A percentile compares a stretch with the other conserved stretches of the same genome.
phyloP scores from a whole-genome alignment of 2,113 vertebrate genomes.

The Rhinopomastus cyanomelas region DNA sequence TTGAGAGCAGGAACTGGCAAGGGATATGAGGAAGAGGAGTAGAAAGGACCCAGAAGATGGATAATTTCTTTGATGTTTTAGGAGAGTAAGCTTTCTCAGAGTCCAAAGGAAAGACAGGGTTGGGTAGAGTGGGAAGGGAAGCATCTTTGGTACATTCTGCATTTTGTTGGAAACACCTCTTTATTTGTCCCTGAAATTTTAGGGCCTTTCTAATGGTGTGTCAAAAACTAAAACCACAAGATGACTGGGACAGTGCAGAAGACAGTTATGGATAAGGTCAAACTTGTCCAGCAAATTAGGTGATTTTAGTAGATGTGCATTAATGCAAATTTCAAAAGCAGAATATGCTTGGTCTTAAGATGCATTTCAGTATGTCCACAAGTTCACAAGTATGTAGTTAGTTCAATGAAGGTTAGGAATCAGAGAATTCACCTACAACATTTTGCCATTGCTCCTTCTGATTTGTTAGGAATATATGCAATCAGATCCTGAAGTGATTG shows the following conservation, averaged over 20 bases:
- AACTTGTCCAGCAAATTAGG: neutral
- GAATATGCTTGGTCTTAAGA: neutral
- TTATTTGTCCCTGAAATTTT: neutral
- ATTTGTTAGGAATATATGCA: neutral
- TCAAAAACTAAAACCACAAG: neutral
- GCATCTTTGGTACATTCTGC: neutral
- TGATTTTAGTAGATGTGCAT: neutral
- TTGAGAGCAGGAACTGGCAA: neutral
- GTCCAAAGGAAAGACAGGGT: neutral
- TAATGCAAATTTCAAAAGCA: neutral
- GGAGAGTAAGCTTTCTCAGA: neutral
- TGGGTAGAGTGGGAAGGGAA: rapidly evolving
- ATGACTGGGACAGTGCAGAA: neutral
- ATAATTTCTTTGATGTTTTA: neutral
- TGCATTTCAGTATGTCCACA: neutral
- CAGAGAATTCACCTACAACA: neutral
- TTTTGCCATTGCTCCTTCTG: neutral
- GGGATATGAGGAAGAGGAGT: neutral
- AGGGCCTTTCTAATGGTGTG: neutral
- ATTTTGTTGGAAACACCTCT: neutral
- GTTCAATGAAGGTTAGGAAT: neutral
- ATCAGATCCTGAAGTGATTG: neutral
- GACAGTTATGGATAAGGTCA: neutral
- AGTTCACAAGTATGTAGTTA: neutral
- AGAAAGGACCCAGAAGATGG: neutral